These are phyloP conservation scores for Scotopteryx bipunctaria DNA, from an alignment of 2,888 invertebrate genomes.

Conservation along the genomic window DNA sequence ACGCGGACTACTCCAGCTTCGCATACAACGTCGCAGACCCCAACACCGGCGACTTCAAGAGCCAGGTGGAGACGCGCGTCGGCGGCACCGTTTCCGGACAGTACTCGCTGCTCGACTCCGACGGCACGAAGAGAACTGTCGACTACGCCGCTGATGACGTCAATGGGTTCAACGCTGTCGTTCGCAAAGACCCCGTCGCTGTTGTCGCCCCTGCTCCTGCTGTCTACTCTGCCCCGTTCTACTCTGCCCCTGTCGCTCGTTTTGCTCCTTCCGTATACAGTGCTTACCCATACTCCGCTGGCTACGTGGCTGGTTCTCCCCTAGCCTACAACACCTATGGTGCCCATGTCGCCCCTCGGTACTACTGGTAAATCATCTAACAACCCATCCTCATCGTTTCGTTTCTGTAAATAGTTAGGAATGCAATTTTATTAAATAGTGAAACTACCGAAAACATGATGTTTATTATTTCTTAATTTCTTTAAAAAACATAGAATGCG, in stretches of 20 bases:
- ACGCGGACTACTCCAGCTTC: slow-evolving; percentile 70
- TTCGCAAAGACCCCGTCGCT: slow-evolving; percentile 75
- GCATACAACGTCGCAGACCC: slow-evolving; percentile 81
- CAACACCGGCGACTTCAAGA: slow-evolving; percentile 82
- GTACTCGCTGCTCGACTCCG: slow-evolving; percentile 80
- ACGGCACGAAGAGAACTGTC: slow-evolving; percentile 80
- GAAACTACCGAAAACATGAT: slow-evolving; percentile 47
- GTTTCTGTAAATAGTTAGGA: slow-evolving; percentile 46
- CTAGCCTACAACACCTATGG: slow-evolving; percentile 31
- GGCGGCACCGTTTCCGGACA: slow-evolving; percentile 78
- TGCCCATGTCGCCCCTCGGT: slow-evolving; percentile 30
- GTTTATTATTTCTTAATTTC: slow-evolving; percentile 1
- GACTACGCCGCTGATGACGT: slow-evolving; percentile 80
- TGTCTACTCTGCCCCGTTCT: slow-evolving; percentile 38
- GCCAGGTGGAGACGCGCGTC: slow-evolving; percentile 76
- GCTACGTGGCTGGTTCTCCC: slow-evolving; percentile 31
- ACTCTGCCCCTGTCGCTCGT: slow-evolving; percentile 23
- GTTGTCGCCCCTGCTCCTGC: slow-evolving; percentile 43
- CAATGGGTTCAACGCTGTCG: slow-evolving; percentile 82
- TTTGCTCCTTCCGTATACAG: slow-evolving; percentile 26
- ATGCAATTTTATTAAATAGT: slow-evolving; percentile 42
- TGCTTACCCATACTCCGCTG: slow-evolving; percentile 32
- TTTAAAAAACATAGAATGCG: neutral
- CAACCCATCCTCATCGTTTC: slow-evolving; percentile 24
- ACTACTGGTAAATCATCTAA: slow-evolving; percentile 40